These are phyloP conservation scores for Montipora cactus DNA, from an alignment of 64 coral and sea anemone genomes.

Conservation along the genomic window DNA sequence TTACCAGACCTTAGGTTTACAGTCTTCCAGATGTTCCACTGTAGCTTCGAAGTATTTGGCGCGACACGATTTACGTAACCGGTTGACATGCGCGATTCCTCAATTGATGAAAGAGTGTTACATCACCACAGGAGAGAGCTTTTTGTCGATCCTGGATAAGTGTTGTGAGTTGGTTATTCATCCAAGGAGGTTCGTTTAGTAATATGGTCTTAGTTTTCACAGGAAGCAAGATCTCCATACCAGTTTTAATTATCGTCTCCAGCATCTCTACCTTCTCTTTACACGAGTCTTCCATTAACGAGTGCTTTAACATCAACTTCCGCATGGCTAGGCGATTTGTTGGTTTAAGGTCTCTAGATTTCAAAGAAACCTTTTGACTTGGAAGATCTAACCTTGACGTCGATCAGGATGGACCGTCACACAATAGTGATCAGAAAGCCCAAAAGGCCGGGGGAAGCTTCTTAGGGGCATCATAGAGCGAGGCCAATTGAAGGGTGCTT, in stretches of 20 bases:
- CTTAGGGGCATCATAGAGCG: no score
- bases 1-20: neutral
- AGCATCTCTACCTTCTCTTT: slow-evolving; percentile 30
- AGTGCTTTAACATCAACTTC: no score
- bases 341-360: no score
- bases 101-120: neutral
- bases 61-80: neutral
- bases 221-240: slow-evolving; percentile 24
- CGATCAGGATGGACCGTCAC: no score
- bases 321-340: no score
- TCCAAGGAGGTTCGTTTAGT: slow-evolving; percentile 25
- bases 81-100: slow-evolving; percentile 23
- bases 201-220: slow-evolving; percentile 12
- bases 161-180: slow-evolving; percentile 2
- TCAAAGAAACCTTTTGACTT: no score
- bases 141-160: slow-evolving; percentile 37
- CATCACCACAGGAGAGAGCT: neutral
- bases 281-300: neutral
- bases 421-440: no score
- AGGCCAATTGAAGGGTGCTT: no score
- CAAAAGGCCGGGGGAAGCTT: no score
- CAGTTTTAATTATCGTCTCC: neutral
- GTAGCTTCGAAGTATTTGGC: slow-evolving; percentile 5
- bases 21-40: neutral
- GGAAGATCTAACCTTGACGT: no score